Evolutionary conservation across 2,888 invertebrate species (phyloP), one percentile per base, ranked within the genome.

Genomic region (Dioctria rufipes): DNA sequence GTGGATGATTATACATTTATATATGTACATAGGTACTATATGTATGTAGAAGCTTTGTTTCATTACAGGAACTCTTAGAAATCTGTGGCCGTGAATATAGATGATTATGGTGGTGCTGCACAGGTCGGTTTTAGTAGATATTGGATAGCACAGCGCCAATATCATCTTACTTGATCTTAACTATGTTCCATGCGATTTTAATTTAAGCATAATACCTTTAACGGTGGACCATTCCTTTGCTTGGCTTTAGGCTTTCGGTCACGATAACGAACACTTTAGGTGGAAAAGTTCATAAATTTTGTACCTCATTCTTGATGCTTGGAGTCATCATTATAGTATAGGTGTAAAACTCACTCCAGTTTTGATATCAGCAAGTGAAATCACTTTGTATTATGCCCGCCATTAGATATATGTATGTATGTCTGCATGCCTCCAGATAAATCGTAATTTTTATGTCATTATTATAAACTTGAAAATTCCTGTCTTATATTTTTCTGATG

Each of bases 281-380:
- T 63, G 63, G 77, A 77, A 77, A 49, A 61, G 77, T 49, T 43
- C 77, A 77, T 77, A 77, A 77, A 77, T 77, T 49, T n/a, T 77
- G 49, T 43, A 46, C 77, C 46, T 63, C 46, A 9, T 63, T 77
- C 63, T 25, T 25, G 25, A 25, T 25, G 2, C 25, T 49, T 25
- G 40, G 69, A 69, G 69, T 69, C 69, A 69, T 69, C 49, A 69
- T 49, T 69, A 49, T 49, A n/a, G n/a, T n/a, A 39, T 42, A 25
- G 25, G 25, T 25, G 25, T 25, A 25, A 69, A 51, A 37, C 49
- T 69, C 60, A 60, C 73, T 73, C 60, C 42, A 73, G 73, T 69
- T 69, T 9, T 39, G 69, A 4, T 69, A 73, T 73, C 73, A 40
- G n/a, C 60, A 49, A 58, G 13, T 58, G 73, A 73, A 73, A 73